phyloP scores from a whole-genome alignment of 2,113 vertebrate species.

The Pelmatolapia mariae region DNA sequence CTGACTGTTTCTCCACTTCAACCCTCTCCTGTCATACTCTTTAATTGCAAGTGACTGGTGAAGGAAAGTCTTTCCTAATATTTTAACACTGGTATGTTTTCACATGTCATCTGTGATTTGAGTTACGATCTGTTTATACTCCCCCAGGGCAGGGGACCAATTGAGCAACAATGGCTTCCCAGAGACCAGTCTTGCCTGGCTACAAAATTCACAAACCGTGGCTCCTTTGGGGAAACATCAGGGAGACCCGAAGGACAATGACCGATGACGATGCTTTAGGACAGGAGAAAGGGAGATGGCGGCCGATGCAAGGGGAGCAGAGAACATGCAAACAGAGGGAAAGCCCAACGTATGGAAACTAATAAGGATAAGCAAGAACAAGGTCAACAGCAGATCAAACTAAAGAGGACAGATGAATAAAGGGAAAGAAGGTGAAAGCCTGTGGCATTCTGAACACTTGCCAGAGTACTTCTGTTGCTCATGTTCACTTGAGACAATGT shows the following conservation, averaged over 20 bases:
- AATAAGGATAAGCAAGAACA: background rate
- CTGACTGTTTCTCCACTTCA: background rate
- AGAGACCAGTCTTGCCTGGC: background rate
- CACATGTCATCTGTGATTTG: background rate
- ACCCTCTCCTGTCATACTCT: background rate
- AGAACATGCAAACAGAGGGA: background rate
- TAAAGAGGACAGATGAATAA: background rate
- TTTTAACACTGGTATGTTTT: background rate
- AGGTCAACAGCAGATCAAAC: background rate
- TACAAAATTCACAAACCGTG: background rate
- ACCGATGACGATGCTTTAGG: constrained; percentile 1
- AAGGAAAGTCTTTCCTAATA: background rate
- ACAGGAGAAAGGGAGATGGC: background rate
- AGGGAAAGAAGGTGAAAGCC: background rate
- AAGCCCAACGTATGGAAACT: background rate
- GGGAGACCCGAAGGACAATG: constrained; percentile 6
- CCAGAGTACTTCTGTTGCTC: constrained; percentile 21
- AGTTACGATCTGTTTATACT: background rate
- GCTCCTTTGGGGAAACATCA: background rate
- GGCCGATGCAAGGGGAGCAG: background rate
- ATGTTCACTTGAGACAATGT: constrained; percentile 32
- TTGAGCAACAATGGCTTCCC: background rate
- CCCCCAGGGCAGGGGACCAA: background rate
- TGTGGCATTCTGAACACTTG: constrained; percentile 31
- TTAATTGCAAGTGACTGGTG: background rate